Evolutionary conservation across 2,888 invertebrate species (phyloP), one percentile per base, ranked within the genome.

Genomic region (Rapana venosa): DNA sequence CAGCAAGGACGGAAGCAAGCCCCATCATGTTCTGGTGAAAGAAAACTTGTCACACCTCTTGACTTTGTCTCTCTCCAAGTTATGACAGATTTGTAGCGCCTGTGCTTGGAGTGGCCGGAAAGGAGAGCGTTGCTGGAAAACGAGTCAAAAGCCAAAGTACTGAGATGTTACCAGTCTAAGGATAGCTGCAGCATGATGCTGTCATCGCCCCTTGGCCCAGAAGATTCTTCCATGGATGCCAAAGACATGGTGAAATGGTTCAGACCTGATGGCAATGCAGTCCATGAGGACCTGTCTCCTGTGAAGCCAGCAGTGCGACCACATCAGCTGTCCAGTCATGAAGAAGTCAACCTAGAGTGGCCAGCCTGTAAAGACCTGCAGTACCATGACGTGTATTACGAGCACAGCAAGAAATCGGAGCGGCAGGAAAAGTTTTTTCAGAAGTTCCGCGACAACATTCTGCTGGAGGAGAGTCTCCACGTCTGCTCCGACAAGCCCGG

Each of bases 181-280:
- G 94, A 94, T 61, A 94, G 94, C 88, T 94, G 94, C 79, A 94
- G 94, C 88, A 90, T 93, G 87, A 91, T 92, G 17, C 90, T 94
- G 87, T 94, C 94, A 0, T 94, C 94, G 0, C 94, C 94, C 13
- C 70, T 93, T 58, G 93, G 93, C 35, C 92, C 93, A 13, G 91
- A 91, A 70, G 92, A 93, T 87, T 90, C 92, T 22, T 92, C 92
- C 1, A 90, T 94, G n/a, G 93, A 93, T 84, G 93, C 93, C 20
- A 90, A 93, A 66, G 93, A 93, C 85, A 93, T 93, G 89, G 90
- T 93, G 58, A 93, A 92, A 36, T 91, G 92, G 83, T 94, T 94
- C 90, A 92, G 93, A 77, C 91, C 93, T 47, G 93, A 94, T 92
- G 94, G 94, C 11, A 92, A 91, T 36, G 93, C 94, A 17, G 87